Conservation (phyloP, 2,888 invertebrate species). For the Ornithoptera priamus region DNA sequence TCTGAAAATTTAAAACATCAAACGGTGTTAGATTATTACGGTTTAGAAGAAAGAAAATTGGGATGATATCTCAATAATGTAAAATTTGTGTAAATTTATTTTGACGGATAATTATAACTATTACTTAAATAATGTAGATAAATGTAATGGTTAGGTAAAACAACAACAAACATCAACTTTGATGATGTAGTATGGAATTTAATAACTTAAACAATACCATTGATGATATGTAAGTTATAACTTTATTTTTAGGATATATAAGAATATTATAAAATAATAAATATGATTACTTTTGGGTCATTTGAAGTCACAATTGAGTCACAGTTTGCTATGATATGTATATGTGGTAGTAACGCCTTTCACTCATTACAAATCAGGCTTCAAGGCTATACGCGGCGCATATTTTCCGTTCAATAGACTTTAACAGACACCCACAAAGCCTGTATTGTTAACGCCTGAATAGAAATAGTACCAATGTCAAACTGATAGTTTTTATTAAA, state of each 20-base stretch:
- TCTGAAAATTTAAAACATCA: no score
- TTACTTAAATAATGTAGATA: no score
- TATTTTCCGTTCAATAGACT: slow-evolving; percentile 56
- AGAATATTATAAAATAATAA: neutral
- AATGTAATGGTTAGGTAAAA: no score
- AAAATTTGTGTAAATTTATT: no score
- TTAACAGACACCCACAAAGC: slow-evolving; percentile 44
- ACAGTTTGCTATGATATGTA: slow-evolving; percentile 51
- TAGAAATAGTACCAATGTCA: slow-evolving; percentile 25
- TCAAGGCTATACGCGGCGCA: slow-evolving; percentile 56
- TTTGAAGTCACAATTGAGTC: slow-evolving; percentile 60
- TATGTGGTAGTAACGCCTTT: slow-evolving; percentile 56
- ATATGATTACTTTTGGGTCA: slow-evolving; percentile 21
- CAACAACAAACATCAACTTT: no score
- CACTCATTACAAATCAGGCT: slow-evolving; percentile 69
- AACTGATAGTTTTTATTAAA: slow-evolving; percentile 16
- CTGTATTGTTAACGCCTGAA: slow-evolving; percentile 47
- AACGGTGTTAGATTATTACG: no score
- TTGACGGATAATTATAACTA: no score
- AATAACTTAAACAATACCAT: no score
- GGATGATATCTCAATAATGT: no score
- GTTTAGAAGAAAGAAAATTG: no score
- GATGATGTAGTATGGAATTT: no score
- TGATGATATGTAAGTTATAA: neutral
- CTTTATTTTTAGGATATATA: neutral